Evolutionary conservation across 2,797 vertebrate genomes (phyloP).

Genomic region (Sebastes glaucus): DNA sequence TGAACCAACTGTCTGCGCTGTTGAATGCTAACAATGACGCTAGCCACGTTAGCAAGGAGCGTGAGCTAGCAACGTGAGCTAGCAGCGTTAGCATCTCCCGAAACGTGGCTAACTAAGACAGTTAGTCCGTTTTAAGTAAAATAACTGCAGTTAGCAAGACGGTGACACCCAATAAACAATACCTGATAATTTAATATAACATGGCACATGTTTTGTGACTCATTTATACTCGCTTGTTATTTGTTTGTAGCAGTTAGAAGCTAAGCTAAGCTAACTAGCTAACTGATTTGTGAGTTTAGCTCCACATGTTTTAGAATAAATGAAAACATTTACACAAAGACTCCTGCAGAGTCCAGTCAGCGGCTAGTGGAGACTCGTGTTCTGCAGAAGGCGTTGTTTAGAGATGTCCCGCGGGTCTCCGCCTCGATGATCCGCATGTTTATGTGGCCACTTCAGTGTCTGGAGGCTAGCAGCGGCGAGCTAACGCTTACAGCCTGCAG

Average conservation of each 20-base stretch:
- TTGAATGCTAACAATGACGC: slow-evolving; percentile 68
- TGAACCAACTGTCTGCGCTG: slow-evolving; percentile 20
- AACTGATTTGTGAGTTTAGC: slow-evolving; percentile 37
- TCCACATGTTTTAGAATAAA: slow-evolving; percentile 51
- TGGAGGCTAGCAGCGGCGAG: slow-evolving; percentile 66
- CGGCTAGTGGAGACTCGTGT: slow-evolving; percentile 76
- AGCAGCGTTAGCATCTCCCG: slow-evolving; percentile 10
- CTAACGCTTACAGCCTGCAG: slow-evolving; percentile 71
- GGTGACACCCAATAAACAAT: neutral
- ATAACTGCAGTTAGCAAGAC: neutral
- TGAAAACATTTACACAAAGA: slow-evolving; percentile 68
- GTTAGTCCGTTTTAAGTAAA: neutral
- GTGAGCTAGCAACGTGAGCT: slow-evolving; percentile 15
- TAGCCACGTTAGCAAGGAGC: neutral
- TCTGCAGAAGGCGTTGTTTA: slow-evolving; percentile 65
- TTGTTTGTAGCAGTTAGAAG: slow-evolving; percentile 73
- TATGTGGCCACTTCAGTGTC: slow-evolving; percentile 70
- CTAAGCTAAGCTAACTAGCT: slow-evolving; percentile 44
- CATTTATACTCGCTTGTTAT: slow-evolving; percentile 31
- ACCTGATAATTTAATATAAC: accelerated
- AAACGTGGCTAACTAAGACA: neutral
- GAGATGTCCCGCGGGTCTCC: slow-evolving; percentile 75
- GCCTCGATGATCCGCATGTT: slow-evolving; percentile 82
- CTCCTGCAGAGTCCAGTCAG: slow-evolving; percentile 69
- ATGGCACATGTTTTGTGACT: neutral